Conservation (phyloP, 2,113 vertebrate species). For the Semnornis frantzii region DNA sequence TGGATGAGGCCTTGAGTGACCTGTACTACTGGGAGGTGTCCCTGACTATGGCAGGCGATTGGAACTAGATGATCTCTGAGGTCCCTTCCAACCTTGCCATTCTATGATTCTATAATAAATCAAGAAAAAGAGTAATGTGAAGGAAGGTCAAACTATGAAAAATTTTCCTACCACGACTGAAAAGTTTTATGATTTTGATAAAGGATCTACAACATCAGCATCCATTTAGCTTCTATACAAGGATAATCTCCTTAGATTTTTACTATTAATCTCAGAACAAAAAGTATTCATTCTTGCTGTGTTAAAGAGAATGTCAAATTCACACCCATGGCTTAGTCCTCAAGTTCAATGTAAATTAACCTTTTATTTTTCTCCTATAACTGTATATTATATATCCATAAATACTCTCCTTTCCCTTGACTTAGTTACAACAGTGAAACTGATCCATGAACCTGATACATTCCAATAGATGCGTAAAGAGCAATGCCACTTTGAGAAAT, state of each 20-base stretch:
- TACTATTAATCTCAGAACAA: neutral
- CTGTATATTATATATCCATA: neutral
- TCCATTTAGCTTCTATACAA: neutral
- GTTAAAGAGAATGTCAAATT: neutral
- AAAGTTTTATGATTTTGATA: neutral
- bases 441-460: neutral
- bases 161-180: neutral
- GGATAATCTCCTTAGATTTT: neutral
- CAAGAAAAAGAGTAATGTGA: neutral
- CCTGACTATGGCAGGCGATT: no score
- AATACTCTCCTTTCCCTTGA: neutral
- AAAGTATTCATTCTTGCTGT: neutral
- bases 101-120: neutral
- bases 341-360: neutral
- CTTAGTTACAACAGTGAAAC: neutral
- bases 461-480: neutral
- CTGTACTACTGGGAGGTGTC: no score
- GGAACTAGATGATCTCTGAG: no score
- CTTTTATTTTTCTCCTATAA: neutral
- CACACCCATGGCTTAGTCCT: neutral
- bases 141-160: neutral
- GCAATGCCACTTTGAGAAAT: constrained; percentile 13
- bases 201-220: neutral
- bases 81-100: no score
- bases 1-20: no score